These are phyloP conservation scores for Microdon myrmicae DNA, from an alignment of 2,888 invertebrate genomes.

Conservation along the genomic window DNA sequence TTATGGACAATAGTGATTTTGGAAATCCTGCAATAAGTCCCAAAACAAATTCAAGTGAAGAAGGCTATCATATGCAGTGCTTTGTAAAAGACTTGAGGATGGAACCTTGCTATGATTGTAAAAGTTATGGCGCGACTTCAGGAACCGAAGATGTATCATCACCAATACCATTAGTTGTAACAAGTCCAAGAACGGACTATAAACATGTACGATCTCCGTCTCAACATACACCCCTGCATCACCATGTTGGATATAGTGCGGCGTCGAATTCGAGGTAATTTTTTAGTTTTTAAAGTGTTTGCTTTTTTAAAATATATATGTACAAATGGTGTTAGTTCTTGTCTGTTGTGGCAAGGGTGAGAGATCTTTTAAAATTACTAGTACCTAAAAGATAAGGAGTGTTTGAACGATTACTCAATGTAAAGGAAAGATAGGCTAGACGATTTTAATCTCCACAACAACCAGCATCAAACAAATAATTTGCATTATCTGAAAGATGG, in stretches of 20 bases:
- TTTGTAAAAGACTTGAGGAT: slow-evolving; percentile 18
- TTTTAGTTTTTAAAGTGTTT: neutral
- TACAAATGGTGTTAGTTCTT: no score
- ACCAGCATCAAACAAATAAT: no score
- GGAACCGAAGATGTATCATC: slow-evolving; percentile 55
- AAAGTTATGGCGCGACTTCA: slow-evolving; percentile 3
- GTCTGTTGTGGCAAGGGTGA: no score
- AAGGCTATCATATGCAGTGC: slow-evolving; percentile 26
- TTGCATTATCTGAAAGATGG: no score
- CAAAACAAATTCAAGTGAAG: slow-evolving; percentile 19
- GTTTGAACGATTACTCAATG: no score
- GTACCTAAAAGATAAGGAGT: no score
- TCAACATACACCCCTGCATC: slow-evolving; percentile 56
- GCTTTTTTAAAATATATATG: neutral
- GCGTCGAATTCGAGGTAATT: slow-evolving; percentile 31
- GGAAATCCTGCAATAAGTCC: slow-evolving; percentile 26
- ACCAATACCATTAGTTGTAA: slow-evolving; percentile 58
- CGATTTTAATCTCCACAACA: no score
- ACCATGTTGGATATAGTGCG: slow-evolving; percentile 19
- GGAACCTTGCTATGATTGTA: slow-evolving; percentile 19
- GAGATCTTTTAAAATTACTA: no score
- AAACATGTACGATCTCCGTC: slow-evolving; percentile 63
- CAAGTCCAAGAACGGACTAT: slow-evolving; percentile 62
- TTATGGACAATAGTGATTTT: slow-evolving; percentile 17
- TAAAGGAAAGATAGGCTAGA: no score